Evolutionary conservation across 2,888 invertebrate genomes (phyloP).

Genomic region (Protonemura montana): DNA sequence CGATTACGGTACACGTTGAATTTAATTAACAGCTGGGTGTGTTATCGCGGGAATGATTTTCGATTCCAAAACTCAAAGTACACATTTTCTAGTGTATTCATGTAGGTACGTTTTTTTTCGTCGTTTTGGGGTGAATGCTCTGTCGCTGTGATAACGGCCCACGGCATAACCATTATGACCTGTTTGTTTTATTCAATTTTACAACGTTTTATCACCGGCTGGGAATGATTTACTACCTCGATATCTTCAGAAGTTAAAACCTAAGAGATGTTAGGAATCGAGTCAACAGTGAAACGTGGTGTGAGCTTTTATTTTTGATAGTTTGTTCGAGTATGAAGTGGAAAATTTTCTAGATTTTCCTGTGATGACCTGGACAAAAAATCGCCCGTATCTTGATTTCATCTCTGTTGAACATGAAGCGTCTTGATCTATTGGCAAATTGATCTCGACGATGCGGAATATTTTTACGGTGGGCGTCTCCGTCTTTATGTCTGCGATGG

Average conservation of each 20-base stretch:
- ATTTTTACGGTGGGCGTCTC: background rate
- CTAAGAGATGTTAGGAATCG: background rate
- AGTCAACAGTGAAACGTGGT: background rate
- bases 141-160: background rate
- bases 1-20: background rate
- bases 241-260: background rate
- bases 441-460: background rate
- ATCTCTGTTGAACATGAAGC: background rate
- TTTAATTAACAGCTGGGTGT: background rate
- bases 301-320: background rate
- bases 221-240: slow-evolving; percentile 14
- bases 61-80: background rate
- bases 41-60: background rate
- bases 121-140: background rate
- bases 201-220: slow-evolving; percentile 17
- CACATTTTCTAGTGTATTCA: background rate
- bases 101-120: background rate
- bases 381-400: background rate
- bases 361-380: background rate
- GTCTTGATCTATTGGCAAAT: background rate
- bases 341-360: background rate
- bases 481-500: background rate
- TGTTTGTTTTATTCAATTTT: slow-evolving; percentile 25
- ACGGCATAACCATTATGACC: slow-evolving; percentile 19
- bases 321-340: background rate